Evolutionary conservation across 2,888 invertebrate genomes (phyloP).

Genomic region (Didymodactylos carnosus): DNA sequence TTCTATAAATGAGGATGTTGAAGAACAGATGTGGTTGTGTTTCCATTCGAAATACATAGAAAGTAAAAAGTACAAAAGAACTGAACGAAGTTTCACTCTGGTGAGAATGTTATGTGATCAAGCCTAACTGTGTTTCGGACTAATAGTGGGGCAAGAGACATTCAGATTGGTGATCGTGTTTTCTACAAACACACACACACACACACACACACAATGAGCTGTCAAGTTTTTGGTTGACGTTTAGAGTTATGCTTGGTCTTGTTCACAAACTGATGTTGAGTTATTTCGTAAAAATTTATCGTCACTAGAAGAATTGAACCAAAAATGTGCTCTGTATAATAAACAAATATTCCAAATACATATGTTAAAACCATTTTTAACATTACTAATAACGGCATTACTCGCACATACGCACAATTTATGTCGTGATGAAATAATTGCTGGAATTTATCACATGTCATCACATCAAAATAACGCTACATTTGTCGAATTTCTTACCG

Average conservation of each 20-base stretch:
- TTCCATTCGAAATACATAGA: too few species aligned
- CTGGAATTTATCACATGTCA: background rate
- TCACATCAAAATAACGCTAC: background rate
- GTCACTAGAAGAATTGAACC: background rate
- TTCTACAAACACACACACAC: too few species aligned
- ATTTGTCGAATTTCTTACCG: background rate
- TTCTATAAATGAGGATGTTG: too few species aligned
- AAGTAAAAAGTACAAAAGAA: too few species aligned
- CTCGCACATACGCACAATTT: background rate
- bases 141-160: too few species aligned
- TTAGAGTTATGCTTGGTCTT: slow-evolving; percentile 35
- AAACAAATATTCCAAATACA: background rate
- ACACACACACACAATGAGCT: too few species aligned
- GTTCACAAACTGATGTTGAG: slow-evolving; percentile 20
- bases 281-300: slow-evolving; percentile 16
- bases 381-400: background rate
- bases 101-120: too few species aligned
- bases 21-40: too few species aligned
- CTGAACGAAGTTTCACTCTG: too few species aligned
- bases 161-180: too few species aligned
- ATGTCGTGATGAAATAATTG: background rate
- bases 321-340: background rate
- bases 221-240: slow-evolving; percentile 15
- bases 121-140: too few species aligned
- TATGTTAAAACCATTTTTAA: background rate